Conservation (phyloP, 2,888 invertebrate genomes). For the Polylopha cassiicola region DNA sequence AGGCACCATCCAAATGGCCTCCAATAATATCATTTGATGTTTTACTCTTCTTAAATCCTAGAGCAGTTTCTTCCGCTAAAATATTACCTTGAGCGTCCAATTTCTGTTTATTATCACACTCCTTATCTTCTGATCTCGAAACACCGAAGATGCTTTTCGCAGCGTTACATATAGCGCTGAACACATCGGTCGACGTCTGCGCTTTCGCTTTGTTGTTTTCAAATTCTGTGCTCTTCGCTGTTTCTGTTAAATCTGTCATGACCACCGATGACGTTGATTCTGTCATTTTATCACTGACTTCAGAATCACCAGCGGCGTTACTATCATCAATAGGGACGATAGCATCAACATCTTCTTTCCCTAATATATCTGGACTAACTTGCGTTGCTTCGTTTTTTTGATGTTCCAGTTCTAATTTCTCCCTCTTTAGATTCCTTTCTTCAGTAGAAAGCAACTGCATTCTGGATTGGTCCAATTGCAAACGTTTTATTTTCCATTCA, state of each 20-base stretch:
- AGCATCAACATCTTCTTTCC: slow-evolving; percentile 48
- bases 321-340: slow-evolving; percentile 1
- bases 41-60: slow-evolving; percentile 31
- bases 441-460: slow-evolving; percentile 69
- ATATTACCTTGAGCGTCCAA: slow-evolving; percentile 62
- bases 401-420: slow-evolving; percentile 69
- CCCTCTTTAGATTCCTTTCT: slow-evolving; percentile 74
- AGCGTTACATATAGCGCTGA: slow-evolving; percentile 55
- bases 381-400: slow-evolving; percentile 29
- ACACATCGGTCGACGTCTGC: slow-evolving; percentile 44
- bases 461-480: slow-evolving; percentile 62
- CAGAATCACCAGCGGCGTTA: slow-evolving; percentile 16
- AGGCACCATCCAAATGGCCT: slow-evolving; percentile 39
- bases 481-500: slow-evolving; percentile 75
- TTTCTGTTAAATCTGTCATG: slow-evolving; percentile 27
- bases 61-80: slow-evolving; percentile 31
- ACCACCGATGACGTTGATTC: slow-evolving; percentile 30
- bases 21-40: slow-evolving; percentile 59
- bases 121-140: slow-evolving; percentile 36
- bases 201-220: slow-evolving; percentile 36
- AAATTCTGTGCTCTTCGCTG: slow-evolving; percentile 26
- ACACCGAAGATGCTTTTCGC: slow-evolving; percentile 57
- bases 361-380: slow-evolving; percentile 39
- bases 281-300: slow-evolving; percentile 24
- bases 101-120: slow-evolving; percentile 52